Evolutionary conservation across 2,888 invertebrate genomes (phyloP).

Genomic region (Blera fallax): DNA sequence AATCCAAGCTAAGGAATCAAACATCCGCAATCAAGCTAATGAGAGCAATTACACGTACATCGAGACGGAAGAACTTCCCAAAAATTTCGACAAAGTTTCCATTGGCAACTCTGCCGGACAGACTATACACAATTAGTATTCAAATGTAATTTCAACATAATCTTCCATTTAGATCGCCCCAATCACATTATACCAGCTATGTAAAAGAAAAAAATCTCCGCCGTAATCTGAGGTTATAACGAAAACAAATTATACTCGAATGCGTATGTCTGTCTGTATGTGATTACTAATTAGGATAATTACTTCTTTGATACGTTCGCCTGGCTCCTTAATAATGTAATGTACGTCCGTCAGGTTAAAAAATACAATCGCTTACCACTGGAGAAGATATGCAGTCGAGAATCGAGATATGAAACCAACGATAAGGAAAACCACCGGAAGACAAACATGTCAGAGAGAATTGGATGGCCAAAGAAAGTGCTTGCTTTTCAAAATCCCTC

Average conservation of each 20-base stretch:
- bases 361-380: constrained; percentile 18
- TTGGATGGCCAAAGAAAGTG: constrained; percentile 31
- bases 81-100: neutral
- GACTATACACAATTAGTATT: constrained; percentile 35
- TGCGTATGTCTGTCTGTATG: constrained; percentile 20
- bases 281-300: constrained; percentile 68
- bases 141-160: constrained; percentile 45
- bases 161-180: neutral
- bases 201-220: constrained; percentile 23
- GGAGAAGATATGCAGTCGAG: constrained; percentile 18
- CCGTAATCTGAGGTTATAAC: constrained; percentile 39
- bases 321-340: constrained; percentile 38
- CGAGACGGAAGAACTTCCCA: neutral
- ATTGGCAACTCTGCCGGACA: neutral
- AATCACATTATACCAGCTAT: constrained; percentile 5
- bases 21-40: constrained; percentile 53
- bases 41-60: constrained; percentile 20
- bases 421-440: constrained; percentile 39
- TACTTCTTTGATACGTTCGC: constrained; percentile 58
- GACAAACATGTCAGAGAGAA: constrained; percentile 20
- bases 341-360: constrained; percentile 9
- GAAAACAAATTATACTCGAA: constrained; percentile 39
- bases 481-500: constrained; percentile 9
- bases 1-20: neutral
- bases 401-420: constrained; percentile 26